Conservation (phyloP, 2,888 invertebrate genomes). For the Kryphioiulus occultus region DNA sequence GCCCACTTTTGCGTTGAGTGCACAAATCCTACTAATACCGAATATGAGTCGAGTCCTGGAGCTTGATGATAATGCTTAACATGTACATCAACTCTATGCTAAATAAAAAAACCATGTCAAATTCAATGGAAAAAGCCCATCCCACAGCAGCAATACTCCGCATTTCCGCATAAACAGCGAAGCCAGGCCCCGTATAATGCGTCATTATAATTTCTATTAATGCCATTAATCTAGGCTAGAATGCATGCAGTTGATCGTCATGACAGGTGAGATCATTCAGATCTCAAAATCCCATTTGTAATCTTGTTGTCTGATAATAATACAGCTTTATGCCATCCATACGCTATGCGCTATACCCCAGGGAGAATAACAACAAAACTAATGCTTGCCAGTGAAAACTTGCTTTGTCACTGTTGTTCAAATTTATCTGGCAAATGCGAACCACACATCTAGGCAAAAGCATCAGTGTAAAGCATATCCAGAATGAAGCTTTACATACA, state of each 20-base stretch:
- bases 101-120: not conserved
- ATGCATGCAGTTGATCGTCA: not conserved
- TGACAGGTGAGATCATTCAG: slow-evolving; percentile 40
- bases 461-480: not conserved
- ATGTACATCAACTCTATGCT: not conserved
- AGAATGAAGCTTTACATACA: not conserved
- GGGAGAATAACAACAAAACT: slow-evolving; percentile 21
- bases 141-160: not conserved
- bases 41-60: no score
- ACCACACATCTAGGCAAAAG: not conserved
- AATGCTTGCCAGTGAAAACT: slow-evolving; percentile 13
- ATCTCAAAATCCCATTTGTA: slow-evolving; percentile 40
- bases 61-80: not conserved
- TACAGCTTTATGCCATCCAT: not conserved
- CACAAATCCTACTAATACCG: no score
- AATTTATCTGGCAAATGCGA: not conserved
- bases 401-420: slow-evolving; percentile 17
- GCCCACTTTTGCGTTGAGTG: no score
- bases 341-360: not conserved
- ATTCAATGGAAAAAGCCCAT: not conserved
- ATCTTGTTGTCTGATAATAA: slow-evolving; percentile 25
- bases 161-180: not conserved
- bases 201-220: slow-evolving; percentile 21
- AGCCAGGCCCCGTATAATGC: not conserved
- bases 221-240: not conserved